These are phyloP conservation scores for Rallus limicola DNA, from an alignment of 2,113 vertebrate genomes.

Conservation along the genomic window DNA sequence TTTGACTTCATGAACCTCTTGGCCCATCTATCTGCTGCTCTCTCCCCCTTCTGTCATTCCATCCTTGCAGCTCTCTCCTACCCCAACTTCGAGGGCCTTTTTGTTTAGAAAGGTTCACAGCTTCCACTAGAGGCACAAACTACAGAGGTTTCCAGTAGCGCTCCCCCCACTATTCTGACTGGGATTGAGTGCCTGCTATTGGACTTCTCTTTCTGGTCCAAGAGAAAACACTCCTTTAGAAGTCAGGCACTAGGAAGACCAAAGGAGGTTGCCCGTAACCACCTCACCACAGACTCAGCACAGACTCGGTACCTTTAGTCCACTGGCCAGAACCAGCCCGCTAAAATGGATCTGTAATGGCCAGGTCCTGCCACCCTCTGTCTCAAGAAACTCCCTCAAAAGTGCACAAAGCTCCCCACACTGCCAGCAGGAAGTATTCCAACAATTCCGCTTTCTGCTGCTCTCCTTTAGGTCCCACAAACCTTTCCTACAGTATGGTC, in stretches of 20 bases:
- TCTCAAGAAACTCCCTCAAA: background rate
- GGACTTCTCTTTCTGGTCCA: background rate
- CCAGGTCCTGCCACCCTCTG: background rate
- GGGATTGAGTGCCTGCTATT: background rate
- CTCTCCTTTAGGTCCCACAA: background rate
- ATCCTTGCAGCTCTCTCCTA: background rate
- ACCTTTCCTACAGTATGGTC: background rate
- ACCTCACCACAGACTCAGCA: background rate
- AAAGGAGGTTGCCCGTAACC: background rate
- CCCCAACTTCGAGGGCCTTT: background rate
- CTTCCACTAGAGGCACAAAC: background rate
- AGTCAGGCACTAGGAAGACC: background rate
- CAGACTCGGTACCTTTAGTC: background rate
- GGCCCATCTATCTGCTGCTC: background rate
- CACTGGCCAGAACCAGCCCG: background rate
- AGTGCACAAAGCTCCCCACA: background rate
- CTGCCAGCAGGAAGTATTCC: rapidly evolving
- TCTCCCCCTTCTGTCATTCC: background rate
- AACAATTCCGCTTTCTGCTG: background rate
- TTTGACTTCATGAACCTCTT: background rate
- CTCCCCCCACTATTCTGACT: rapidly evolving
- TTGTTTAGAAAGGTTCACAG: background rate
- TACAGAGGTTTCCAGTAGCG: background rate
- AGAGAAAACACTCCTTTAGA: background rate
- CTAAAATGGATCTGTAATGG: background rate